Base-by-base conservation (phyloP, 2,888 invertebrate genomes). In the Synanthedon myopaeformis region DNA sequence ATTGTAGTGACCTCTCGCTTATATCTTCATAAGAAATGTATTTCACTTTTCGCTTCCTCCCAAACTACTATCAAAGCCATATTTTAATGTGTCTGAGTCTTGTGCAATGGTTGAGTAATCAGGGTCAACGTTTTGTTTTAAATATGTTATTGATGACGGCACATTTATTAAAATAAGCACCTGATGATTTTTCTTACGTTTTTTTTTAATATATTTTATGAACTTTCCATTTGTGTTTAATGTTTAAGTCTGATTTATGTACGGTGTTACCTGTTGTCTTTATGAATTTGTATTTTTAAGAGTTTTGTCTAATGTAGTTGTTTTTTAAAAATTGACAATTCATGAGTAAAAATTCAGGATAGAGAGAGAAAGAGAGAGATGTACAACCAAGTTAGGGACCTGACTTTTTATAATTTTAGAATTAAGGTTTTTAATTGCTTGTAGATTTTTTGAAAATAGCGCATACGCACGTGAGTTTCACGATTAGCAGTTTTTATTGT, bases 361-460 rank as follows among this genome's bases (percentile, higher is more conserved):
- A 35, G 35, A 35, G 14, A 45, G 45, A 13, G 13, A 64, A 64
- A 67, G 23, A 23, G 23, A 23, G 23, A 23, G 5, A 71, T 76
- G 82, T 83, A 83, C 80, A 84, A 81, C 80, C 76, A 80, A 75
- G 77, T 79, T 79, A 35, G 35, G 35, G 35, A 81, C 80, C 82
- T 79, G 79, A 79, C 74, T 78, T 75, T 75, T 73, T 75, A 62
- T 66, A 69, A 55, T 60, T 58, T 60, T 67, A 61, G 57, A 58
- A 55, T 52, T 71, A 69, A 70, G 65, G 54, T 63, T 68, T 66
- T 58, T 6, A n/a, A 45, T 35, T 35, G 35, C 35, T 35, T 35
- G 35, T 35, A 10, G 35, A 10, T 35, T 35, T 35, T 35, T 35
- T 35, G 35, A 35, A 35, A 35, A 10, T 35, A 35, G 35, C 10